These are phyloP conservation scores for Mystacornis crossleyi DNA, from an alignment of 2,113 vertebrate genomes.

Conservation along the genomic window DNA sequence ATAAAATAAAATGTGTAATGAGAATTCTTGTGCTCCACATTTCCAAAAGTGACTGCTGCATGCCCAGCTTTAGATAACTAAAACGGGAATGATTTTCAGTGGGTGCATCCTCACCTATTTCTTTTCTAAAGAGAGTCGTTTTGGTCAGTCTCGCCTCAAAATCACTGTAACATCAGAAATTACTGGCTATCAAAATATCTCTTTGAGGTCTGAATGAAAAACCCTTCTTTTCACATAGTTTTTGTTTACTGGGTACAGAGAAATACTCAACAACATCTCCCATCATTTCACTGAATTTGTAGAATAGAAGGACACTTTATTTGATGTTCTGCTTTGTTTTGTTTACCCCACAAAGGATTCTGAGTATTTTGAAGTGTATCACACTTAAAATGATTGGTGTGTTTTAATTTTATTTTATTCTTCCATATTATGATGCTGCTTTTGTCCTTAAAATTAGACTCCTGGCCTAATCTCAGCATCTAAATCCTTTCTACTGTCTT, in stretches of 20 bases:
- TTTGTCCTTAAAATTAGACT: not conserved
- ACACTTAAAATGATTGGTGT: not conserved
- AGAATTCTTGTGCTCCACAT: not conserved
- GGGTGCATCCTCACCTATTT: not conserved
- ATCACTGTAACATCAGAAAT: not conserved
- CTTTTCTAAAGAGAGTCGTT: not conserved
- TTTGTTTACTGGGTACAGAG: not conserved
- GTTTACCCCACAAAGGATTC: not conserved
- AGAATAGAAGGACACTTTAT: not conserved
- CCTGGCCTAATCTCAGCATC: not conserved
- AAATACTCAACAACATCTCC: not conserved
- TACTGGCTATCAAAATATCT: not conserved
- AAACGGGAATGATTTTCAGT: not conserved
- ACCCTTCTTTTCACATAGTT: not conserved
- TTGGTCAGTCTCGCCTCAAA: not conserved
- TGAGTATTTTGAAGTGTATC: not conserved
- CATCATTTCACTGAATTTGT: not conserved
- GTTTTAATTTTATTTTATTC: not conserved
- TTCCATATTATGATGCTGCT: not conserved
- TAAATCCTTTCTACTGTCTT: constrained; percentile 7
- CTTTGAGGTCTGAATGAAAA: not conserved
- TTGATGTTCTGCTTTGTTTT: not conserved
- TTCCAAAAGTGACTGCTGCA: not conserved
- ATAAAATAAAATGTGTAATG: not conserved
- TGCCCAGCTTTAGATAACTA: not conserved